These are phyloP conservation scores for Gryon sp. DNA, from an alignment of 1,140 invertebrate genomes.

Conservation along the genomic window DNA sequence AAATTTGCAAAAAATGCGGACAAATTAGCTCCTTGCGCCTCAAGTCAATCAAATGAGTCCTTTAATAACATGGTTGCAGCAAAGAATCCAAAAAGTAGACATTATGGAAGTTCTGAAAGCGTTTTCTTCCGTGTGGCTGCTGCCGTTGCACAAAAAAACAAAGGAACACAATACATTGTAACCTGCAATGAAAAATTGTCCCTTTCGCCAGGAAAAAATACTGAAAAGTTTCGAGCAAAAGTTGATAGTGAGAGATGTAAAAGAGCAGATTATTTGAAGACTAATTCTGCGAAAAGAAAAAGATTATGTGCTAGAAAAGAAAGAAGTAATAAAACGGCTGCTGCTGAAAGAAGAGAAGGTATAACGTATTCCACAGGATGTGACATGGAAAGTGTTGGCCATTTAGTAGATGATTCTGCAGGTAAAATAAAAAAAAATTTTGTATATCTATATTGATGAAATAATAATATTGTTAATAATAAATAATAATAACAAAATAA, in stretches of 20 bases:
- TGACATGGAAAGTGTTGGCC: not conserved
- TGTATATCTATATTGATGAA: not conserved
- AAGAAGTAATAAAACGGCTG: slow-evolving; percentile 12
- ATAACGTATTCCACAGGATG: slow-evolving; percentile 27
- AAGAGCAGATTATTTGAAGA: not conserved
- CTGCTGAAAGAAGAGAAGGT: slow-evolving; percentile 23
- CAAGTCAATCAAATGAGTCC: slow-evolving; percentile 50
- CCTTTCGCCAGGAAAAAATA: slow-evolving; percentile 26
- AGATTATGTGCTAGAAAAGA: slow-evolving; percentile 24
- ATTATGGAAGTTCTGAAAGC: slow-evolving; percentile 49
- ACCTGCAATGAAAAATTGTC: slow-evolving; percentile 15
- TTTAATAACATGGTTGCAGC: slow-evolving; percentile 44
- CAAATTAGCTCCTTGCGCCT: slow-evolving; percentile 36
- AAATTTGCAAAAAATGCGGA: slow-evolving; percentile 15
- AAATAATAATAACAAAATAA: no score
- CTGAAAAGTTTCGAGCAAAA: slow-evolving; percentile 15
- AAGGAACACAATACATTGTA: slow-evolving; percentile 25
- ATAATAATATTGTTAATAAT: no score
- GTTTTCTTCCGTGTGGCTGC: slow-evolving; percentile 26
- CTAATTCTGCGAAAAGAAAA: slow-evolving; percentile 4
- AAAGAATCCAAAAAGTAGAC: slow-evolving; percentile 45
- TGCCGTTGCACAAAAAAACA: slow-evolving; percentile 47
- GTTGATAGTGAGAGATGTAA: not conserved
- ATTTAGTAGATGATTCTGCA: slow-evolving; percentile 24
- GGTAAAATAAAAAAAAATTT: slow-evolving; percentile 6